A percentile compares a stretch with the other conserved stretches of the same genome.
Evolutionary conservation across 2,888 invertebrate species (phyloP).

Genomic region (Lasioglossum vierecki): DNA sequence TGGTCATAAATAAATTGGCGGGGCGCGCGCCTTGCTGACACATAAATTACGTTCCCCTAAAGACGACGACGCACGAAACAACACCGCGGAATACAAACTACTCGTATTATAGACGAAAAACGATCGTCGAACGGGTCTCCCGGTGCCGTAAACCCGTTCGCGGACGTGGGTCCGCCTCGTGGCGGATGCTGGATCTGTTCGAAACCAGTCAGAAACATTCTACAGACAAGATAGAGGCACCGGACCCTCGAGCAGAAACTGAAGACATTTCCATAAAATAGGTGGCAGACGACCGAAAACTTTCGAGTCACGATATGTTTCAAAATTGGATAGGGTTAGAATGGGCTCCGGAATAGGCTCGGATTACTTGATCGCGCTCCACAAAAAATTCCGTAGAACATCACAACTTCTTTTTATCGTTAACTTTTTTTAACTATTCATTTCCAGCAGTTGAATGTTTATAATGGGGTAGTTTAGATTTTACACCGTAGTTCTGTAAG

Average conservation of each 20-base stretch:
- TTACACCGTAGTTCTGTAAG: too few species aligned
- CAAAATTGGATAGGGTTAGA: neutral
- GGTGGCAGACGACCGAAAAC: neutral
- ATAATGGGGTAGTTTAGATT: too few species aligned
- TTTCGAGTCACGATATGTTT: neutral
- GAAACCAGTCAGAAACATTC: neutral
- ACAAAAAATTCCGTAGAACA: neutral
- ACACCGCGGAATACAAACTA: conserved; percentile 6
- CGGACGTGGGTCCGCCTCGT: neutral
- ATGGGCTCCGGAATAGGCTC: neutral
- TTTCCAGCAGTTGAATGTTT: neutral
- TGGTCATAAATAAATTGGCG: conserved; percentile 34
- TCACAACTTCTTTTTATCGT: neutral
- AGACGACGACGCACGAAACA: conserved; percentile 15
- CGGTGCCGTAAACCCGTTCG: neutral
- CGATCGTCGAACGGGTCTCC: neutral
- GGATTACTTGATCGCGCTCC: neutral
- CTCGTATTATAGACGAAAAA: conserved; percentile 9
- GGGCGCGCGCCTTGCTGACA: neutral
- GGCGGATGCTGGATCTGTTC: neutral
- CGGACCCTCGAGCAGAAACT: neutral
- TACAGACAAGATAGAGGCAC: neutral
- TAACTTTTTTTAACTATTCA: neutral
- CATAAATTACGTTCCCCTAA: conserved; percentile 27
- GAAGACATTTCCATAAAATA: neutral